These are phyloP conservation scores for Drymonia ruficornis DNA, from an alignment of 2,888 invertebrate genomes.

Conservation along the genomic window DNA sequence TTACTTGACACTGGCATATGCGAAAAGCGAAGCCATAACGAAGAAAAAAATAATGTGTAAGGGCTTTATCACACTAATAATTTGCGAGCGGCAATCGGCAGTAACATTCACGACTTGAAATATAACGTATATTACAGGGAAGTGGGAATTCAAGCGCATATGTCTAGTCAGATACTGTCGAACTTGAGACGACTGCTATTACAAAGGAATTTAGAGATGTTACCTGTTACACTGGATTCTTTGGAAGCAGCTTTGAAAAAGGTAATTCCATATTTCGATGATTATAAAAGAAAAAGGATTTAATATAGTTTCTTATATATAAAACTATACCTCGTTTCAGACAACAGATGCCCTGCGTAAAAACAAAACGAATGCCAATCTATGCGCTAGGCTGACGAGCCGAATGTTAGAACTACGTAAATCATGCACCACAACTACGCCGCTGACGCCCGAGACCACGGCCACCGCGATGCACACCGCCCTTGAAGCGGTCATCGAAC, in stretches of 20 bases:
- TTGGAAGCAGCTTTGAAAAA: constrained; percentile 88
- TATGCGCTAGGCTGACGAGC: constrained; percentile 63
- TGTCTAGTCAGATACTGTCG: constrained; percentile 69
- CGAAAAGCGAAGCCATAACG: too few relatives aligned
- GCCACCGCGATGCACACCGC: constrained; percentile 76
- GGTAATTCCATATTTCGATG: constrained; percentile 45
- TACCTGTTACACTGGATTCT: constrained; percentile 90
- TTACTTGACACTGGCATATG: too few relatives aligned
- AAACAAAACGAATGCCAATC: constrained; percentile 82
- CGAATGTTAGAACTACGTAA: constrained; percentile 71
- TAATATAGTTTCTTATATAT: too few relatives aligned
- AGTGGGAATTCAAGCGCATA: constrained; percentile 62
- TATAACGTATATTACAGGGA: constrained; percentile 56
- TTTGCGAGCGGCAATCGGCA: too few relatives aligned
- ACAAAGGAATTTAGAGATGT: constrained; percentile 89
- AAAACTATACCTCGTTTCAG: constrained; percentile 58
- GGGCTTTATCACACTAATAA: too few relatives aligned
- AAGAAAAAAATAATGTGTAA: too few relatives aligned
- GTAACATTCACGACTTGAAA: not conserved
- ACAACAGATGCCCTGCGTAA: constrained; percentile 88
- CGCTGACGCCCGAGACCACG: constrained; percentile 73
- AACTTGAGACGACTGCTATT: constrained; percentile 85
- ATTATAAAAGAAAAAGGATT: too few relatives aligned
- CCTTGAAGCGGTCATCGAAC: constrained; percentile 69
- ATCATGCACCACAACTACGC: constrained; percentile 70